Percentiles rank a stretch among this genome's conserved stretches.
These are phyloP conservation scores for Xiphorhynchus elegans DNA, from an alignment of 2,113 vertebrate species.

Conservation along the genomic window DNA sequence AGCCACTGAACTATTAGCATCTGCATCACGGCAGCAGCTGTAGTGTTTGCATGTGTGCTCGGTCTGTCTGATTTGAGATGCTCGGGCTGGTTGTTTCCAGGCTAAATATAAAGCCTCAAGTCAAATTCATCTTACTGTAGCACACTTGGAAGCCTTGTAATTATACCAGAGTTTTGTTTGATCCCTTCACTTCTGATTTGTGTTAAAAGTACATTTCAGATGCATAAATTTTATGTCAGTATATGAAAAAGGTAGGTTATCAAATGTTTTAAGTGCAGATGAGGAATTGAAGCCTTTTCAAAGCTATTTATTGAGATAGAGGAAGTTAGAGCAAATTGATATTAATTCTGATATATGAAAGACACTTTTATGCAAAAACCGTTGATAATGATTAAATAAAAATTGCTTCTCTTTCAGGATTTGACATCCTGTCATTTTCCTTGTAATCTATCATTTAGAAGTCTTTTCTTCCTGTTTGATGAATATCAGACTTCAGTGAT, in stretches of 20 bases:
- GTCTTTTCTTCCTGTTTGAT: background rate
- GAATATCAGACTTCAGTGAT: background rate
- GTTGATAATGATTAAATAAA: background rate
- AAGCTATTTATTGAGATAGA: background rate
- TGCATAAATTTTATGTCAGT: background rate
- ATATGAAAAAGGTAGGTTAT: background rate
- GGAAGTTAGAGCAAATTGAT: background rate
- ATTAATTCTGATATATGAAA: background rate
- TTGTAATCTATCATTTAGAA: background rate
- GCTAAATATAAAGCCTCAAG: slow-evolving; percentile 21
- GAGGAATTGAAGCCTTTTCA: background rate
- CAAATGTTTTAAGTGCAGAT: background rate
- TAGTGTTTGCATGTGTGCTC: background rate
- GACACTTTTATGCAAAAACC: background rate
- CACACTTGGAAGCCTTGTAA: slow-evolving; percentile 3
- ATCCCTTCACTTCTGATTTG: background rate
- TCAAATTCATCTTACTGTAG: background rate
- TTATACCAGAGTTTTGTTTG: slow-evolving; percentile 6
- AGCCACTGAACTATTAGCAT: slow-evolving; percentile 44
- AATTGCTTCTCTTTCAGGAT: background rate
- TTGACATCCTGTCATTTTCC: background rate
- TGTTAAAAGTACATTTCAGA: background rate
- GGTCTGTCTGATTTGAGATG: background rate
- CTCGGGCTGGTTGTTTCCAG: slow-evolving; percentile 1
- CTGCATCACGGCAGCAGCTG: slow-evolving; percentile 30